Conservation (phyloP, 2,888 invertebrate genomes). For the Hofmannophila pseudospretella region DNA sequence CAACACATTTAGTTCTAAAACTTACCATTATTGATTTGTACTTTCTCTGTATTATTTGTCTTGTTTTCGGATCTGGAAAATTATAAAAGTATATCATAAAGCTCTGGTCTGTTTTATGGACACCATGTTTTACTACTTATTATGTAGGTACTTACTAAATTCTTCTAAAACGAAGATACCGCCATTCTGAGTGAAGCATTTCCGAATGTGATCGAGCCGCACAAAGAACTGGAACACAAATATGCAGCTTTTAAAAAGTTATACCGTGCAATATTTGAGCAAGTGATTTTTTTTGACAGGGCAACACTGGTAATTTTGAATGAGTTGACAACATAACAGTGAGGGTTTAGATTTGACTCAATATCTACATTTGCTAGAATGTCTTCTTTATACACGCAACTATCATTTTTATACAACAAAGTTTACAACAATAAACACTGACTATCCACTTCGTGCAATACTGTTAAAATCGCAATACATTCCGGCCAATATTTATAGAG, state of each 20-base stretch:
- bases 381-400: neutral
- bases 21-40: slow-evolving; percentile 99
- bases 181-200: slow-evolving; percentile 99
- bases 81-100: neutral
- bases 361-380: neutral
- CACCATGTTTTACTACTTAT: too few species aligned
- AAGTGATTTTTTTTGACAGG: neutral
- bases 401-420: neutral
- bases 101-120: too few species aligned
- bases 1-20: slow-evolving; percentile 21
- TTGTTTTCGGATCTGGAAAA: slow-evolving; percentile 91
- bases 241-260: too few species aligned
- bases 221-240: slow-evolving; percentile 97
- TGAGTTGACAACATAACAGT: neutral
- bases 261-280: too few species aligned
- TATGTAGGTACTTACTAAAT: slow-evolving; percentile 93
- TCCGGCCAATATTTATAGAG: too few species aligned
- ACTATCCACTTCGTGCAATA: neutral
- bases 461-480: neutral
- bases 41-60: slow-evolving; percentile 96
- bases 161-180: slow-evolving; percentile 99
- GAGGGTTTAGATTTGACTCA: neutral
- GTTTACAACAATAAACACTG: too few species aligned
- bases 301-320: neutral
- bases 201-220: slow-evolving; percentile 98